Evolutionary conservation across 1,140 invertebrate species (phyloP).

Genomic region (Oedothorax gibbosus): DNA sequence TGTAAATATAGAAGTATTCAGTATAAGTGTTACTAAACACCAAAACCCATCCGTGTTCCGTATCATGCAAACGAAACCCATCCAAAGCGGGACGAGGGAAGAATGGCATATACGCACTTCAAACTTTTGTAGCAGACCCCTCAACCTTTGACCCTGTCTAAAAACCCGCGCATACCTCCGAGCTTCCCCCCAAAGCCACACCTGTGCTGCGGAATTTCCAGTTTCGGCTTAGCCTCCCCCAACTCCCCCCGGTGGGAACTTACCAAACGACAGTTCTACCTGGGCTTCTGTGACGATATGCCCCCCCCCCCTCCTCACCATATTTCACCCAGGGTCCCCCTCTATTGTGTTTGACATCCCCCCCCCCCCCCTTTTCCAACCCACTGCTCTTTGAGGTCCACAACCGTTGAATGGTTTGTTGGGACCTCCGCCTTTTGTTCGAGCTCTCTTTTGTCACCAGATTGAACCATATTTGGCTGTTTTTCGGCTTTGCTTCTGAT

Average conservation of each 20-base stretch:
- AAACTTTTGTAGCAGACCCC: slow-evolving; percentile 9
- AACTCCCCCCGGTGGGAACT: not conserved
- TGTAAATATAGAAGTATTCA: no score
- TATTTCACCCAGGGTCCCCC: slow-evolving; percentile 19
- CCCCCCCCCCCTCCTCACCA: slow-evolving; percentile 23
- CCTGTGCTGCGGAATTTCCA: slow-evolving; percentile 30
- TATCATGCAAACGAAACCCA: no score
- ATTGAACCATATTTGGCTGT: slow-evolving; percentile 30
- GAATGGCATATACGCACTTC: no score
- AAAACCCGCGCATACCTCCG: not conserved
- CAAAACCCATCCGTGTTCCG: no score
- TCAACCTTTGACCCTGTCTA: not conserved
- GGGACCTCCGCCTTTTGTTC: slow-evolving; percentile 13
- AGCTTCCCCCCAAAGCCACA: slow-evolving; percentile 5
- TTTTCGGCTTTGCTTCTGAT: not conserved
- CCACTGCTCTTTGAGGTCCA: slow-evolving; percentile 15
- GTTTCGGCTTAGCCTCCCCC: not conserved
- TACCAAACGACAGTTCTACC: slow-evolving; percentile 5
- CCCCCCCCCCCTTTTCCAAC: slow-evolving; percentile 9
- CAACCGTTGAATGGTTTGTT: slow-evolving; percentile 10
- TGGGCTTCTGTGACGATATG: slow-evolving; percentile 11
- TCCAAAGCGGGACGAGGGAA: no score
- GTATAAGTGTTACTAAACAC: no score
- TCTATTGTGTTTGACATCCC: slow-evolving; percentile 6
- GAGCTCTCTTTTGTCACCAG: slow-evolving; percentile 3